Evolutionary conservation across 2,888 invertebrate genomes (phyloP), one percentile per base, ranked within the genome.

Genomic region (Synanthedon tipuliformis): DNA sequence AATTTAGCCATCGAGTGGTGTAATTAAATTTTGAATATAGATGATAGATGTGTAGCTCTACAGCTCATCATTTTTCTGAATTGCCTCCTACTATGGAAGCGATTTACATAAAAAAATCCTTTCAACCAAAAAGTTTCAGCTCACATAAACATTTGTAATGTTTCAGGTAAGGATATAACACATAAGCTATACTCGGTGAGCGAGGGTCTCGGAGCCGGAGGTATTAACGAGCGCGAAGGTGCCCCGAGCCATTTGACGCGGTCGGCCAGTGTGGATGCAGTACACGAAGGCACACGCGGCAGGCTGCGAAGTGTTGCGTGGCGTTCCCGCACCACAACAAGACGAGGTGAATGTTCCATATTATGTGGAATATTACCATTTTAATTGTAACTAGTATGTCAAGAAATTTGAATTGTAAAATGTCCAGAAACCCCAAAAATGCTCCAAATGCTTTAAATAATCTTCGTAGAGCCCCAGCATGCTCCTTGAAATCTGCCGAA

Each of bases 161-260:
- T 79, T 82, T 12, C 71, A 87, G 93, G 93, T 56, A 94, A 94
- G 78, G 95, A 95, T 75, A 94, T 95, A 71, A 94, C 95, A 41
- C 92, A 93, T 71, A 95, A 95, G 80, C 81, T 95, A 66, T 95
- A 95, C 78, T 93, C 94, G 18, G 88, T 94, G 62, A 94, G 94
- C 71, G 94, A 94, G 70, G 93, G 93, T 51, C 78, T 94, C 58
- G 83, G 88, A 48, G 89, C 89, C 62, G 89, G 71, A 63, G 88
- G 70, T 73, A 85, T 60, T 56, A 79, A 64, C 50, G 89, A 74
- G 65, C 75, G 69, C 48, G 85, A 77, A 48, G 79, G 68, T 57
- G 73, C 75, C 63, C 74, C 64, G 56, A 71, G 75, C 64, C 88
- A 90, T 51, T 88, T 92, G 60, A 90, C 89, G 56, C 89, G 93